phyloP scores from a whole-genome alignment of 2,113 vertebrate genomes.

The Labeo rohita region DNA sequence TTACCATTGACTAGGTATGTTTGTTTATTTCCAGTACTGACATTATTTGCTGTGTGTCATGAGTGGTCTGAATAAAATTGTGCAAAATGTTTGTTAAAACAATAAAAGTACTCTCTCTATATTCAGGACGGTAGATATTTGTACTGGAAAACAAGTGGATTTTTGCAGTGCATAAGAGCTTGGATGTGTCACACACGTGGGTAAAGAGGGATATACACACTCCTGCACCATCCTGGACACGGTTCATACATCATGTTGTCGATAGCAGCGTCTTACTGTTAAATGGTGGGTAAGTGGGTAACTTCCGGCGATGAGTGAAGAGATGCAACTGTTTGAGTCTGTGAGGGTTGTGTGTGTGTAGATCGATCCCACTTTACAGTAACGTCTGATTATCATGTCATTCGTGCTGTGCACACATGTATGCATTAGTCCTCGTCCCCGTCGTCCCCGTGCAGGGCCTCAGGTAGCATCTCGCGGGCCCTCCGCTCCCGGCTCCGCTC shows the following conservation, averaged over 20 bases:
- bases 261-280: constrained; percentile 99
- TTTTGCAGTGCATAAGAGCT: constrained; percentile 82
- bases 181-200: constrained; percentile 97
- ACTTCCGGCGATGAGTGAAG: constrained; percentile 96
- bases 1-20: not conserved
- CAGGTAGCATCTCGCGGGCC: constrained; percentile 85
- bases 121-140: not conserved
- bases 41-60: not conserved
- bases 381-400: constrained; percentile 68
- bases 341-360: constrained; percentile 87
- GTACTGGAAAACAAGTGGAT: constrained; percentile 15
- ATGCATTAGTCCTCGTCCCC: constrained; percentile 90
- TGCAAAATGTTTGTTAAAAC: not conserved
- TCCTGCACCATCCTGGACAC: constrained; percentile 98
- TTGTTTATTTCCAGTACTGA: not conserved
- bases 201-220: constrained; percentile 96
- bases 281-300: constrained; percentile 95
- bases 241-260: constrained; percentile 98
- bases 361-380: constrained; percentile 80
- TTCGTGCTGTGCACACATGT: constrained; percentile 54
- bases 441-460: constrained; percentile 85
- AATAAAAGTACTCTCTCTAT: not conserved
- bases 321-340: constrained; percentile 84
- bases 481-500: constrained; percentile 95
- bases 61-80: not conserved